Conservation (phyloP, 1,140 invertebrate species). For the Agraylea sexmaculata region DNA sequence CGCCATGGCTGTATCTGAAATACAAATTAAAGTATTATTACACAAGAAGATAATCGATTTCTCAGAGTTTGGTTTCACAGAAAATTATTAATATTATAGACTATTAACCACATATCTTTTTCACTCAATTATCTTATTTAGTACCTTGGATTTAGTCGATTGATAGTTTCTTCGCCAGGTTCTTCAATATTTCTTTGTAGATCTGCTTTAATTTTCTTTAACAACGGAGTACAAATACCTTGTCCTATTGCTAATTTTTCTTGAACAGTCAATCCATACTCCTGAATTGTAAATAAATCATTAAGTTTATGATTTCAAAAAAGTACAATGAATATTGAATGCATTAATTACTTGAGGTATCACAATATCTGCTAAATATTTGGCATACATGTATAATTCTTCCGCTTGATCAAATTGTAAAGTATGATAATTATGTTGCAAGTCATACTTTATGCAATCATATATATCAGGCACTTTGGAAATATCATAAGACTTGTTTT, state of each 20-base stretch:
- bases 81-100: too few relatives aligned
- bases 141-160: slow-evolving; percentile 87
- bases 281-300: slow-evolving; percentile 42
- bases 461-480: slow-evolving; percentile 99
- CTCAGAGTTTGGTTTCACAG: too few relatives aligned
- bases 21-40: too few relatives aligned
- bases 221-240: slow-evolving; percentile 90
- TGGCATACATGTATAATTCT: slow-evolving; percentile 89
- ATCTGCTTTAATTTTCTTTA: slow-evolving; percentile 94
- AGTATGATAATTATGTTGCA: slow-evolving; percentile 95
- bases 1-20: slow-evolving; percentile 87
- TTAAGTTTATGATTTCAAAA: background rate
- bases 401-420: slow-evolving; percentile 89
- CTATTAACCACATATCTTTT: too few relatives aligned
- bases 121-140: slow-evolving; percentile 8
- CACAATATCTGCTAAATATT: slow-evolving; percentile 94
- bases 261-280: slow-evolving; percentile 91
- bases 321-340: slow-evolving; percentile 8
- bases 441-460: slow-evolving; percentile 98
- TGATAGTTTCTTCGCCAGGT: slow-evolving; percentile 79
- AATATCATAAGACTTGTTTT: slow-evolving; percentile 89
- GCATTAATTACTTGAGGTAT: slow-evolving; percentile 76
- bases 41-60: too few relatives aligned
- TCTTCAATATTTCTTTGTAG: slow-evolving; percentile 87
- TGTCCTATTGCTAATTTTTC: slow-evolving; percentile 96